A percentile compares a stretch with the other conserved stretches of the same genome.
Conservation (phyloP, 2,113 vertebrate genomes). For the Pyxicephalus adspersus region DNA sequence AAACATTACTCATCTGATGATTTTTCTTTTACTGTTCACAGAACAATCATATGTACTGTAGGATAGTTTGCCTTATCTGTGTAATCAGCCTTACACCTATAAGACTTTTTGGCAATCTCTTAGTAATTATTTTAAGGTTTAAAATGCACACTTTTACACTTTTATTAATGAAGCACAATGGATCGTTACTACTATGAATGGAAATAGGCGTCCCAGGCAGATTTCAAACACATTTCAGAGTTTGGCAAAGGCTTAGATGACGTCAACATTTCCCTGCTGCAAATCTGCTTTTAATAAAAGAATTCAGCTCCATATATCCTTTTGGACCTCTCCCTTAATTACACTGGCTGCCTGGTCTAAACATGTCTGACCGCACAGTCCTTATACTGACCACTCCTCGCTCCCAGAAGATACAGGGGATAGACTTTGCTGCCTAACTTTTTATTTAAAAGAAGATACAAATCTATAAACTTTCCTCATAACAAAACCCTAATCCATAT, state of each 20-base stretch:
- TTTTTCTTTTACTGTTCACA: no score
- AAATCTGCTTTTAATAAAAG: slow-evolving; percentile 39
- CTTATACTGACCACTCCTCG: slow-evolving; percentile 37
- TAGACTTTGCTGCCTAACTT: no score
- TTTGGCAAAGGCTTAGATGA: slow-evolving; percentile 21
- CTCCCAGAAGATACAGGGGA: not conserved
- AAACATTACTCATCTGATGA: no score
- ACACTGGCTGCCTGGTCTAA: slow-evolving; percentile 26
- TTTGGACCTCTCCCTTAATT: slow-evolving; percentile 35
- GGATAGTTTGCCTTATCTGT: no score
- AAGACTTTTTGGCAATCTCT: no score
- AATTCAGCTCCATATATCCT: slow-evolving; percentile 26
- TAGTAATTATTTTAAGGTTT: no score
- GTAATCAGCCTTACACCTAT: no score
- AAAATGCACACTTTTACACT: no score
- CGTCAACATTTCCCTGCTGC: slow-evolving; percentile 33
- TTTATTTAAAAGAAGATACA: no score
- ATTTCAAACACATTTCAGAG: slow-evolving; percentile 8
- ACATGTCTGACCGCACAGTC: slow-evolving; percentile 27
- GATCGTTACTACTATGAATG: slow-evolving; percentile 2
- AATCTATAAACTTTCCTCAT: no score
- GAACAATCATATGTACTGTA: no score
- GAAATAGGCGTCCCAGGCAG: slow-evolving; percentile 9
- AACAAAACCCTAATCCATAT: no score
- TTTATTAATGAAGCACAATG: not conserved